Conservation (phyloP, 2,113 vertebrate genomes). For the Atlantisia rogersi region DNA sequence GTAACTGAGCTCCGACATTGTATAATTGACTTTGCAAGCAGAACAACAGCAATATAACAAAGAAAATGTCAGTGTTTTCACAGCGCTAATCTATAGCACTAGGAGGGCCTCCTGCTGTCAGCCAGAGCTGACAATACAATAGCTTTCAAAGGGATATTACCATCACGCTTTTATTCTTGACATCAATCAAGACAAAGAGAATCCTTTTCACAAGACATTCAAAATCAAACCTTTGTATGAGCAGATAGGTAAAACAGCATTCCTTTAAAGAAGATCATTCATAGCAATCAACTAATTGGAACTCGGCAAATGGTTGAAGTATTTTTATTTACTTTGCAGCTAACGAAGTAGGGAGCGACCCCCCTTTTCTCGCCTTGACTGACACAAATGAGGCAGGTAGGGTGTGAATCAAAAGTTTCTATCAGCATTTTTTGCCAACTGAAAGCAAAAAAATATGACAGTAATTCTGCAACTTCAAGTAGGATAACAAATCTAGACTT, state of each 20-base stretch:
- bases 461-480: constrained; percentile 59
- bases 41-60: constrained; percentile 82
- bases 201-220: constrained; percentile 82
- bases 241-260: constrained; percentile 77
- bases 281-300: constrained; percentile 80
- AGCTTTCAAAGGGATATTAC: constrained; percentile 85
- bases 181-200: constrained; percentile 87
- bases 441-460: constrained; percentile 54
- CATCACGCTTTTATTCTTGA: constrained; percentile 83
- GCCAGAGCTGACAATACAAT: constrained; percentile 82
- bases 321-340: constrained; percentile 78
- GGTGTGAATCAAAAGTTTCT: constrained; percentile 76
- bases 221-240: constrained; percentile 79
- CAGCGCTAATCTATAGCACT: constrained; percentile 82
- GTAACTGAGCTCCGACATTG: constrained; percentile 81
- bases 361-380: constrained; percentile 53
- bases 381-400: constrained; percentile 73
- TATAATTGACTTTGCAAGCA: constrained; percentile 83
- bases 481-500: constrained; percentile 62
- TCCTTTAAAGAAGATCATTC: constrained; percentile 73
- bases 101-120: constrained; percentile 82
- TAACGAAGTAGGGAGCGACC: constrained; percentile 48
- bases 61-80: constrained; percentile 83
- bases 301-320: constrained; percentile 69
- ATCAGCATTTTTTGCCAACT: constrained; percentile 57